phyloP scores from a whole-genome alignment of 2,888 invertebrate genomes.

The Morpho achilles region DNA sequence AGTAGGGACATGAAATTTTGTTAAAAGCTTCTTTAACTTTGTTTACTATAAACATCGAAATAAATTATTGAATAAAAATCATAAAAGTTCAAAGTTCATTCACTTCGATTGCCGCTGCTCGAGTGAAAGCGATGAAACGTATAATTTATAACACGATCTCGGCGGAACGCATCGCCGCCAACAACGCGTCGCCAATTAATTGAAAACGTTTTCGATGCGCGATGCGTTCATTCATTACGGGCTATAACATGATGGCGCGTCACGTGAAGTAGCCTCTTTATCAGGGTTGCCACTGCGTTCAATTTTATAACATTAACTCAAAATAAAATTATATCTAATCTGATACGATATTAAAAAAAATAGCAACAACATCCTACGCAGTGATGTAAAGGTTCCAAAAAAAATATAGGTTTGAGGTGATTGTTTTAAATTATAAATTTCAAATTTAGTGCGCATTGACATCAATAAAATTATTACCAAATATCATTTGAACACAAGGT shows the following conservation, averaged over 20 bases:
- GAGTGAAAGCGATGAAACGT: slow-evolving; percentile 3
- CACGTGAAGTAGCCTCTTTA: slow-evolving; percentile 1
- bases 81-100: too few relatives aligned
- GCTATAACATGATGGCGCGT: slow-evolving; percentile 19
- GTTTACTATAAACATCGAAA: too few relatives aligned
- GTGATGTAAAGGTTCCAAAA: background rate
- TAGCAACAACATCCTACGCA: too few relatives aligned
- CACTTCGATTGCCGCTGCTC: too few relatives aligned
- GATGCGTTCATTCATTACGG: slow-evolving; percentile 25
- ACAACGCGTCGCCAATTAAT: slow-evolving; percentile 26
- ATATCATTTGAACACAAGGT: too few relatives aligned
- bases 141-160: background rate
- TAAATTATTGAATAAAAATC: too few relatives aligned
- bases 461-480: too few relatives aligned
- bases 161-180: slow-evolving; percentile 10
- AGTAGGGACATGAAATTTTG: too few relatives aligned
- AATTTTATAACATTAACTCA: background rate
- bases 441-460: too few relatives aligned
- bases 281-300: background rate
- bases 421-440: too few relatives aligned
- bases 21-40: too few relatives aligned
- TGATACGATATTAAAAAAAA: background rate
- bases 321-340: background rate
- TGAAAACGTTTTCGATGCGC: slow-evolving; percentile 21
- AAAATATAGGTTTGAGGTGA: too few relatives aligned